These are phyloP conservation scores for Heteropelma amictum DNA, from an alignment of 2,888 invertebrate genomes.

Conservation along the genomic window DNA sequence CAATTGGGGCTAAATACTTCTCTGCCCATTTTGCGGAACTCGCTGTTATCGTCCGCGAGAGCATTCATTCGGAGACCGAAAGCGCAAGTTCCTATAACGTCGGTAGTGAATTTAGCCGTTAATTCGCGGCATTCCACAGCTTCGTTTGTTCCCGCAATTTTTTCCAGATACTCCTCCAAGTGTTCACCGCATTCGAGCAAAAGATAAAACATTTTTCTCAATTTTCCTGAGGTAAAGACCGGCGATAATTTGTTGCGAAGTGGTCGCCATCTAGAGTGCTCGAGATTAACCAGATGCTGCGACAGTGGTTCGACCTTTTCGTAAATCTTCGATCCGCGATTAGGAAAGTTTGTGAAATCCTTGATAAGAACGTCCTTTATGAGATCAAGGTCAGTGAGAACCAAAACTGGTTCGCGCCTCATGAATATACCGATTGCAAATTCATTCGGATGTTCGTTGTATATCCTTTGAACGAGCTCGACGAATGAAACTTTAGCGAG, in stretches of 20 bases:
- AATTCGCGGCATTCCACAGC: constrained; percentile 69
- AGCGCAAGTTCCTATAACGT: constrained; percentile 78
- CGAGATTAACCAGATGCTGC: constrained; percentile 73
- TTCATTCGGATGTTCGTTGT: constrained; percentile 54
- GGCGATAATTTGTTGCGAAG: constrained; percentile 77
- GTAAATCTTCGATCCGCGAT: constrained; percentile 56
- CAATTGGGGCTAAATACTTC: constrained; percentile 63
- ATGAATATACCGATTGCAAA: constrained; percentile 62
- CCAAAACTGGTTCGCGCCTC: constrained; percentile 57
- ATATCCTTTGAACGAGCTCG: constrained; percentile 68
- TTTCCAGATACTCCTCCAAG: constrained; percentile 68
- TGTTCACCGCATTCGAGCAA: constrained; percentile 72
- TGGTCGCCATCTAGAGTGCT: constrained; percentile 76
- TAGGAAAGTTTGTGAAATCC: constrained; percentile 63
- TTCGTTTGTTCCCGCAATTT: constrained; percentile 51
- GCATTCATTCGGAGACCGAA: constrained; percentile 78
- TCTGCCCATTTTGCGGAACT: constrained; percentile 75
- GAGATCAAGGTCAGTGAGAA: constrained; percentile 64
- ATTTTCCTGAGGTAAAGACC: constrained; percentile 78
- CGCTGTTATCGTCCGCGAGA: constrained; percentile 71
- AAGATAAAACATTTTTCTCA: constrained; percentile 78
- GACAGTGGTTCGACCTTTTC: constrained; percentile 71
- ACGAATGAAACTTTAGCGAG: constrained; percentile 69
- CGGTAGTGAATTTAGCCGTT: constrained; percentile 76
- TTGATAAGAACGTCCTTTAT: constrained; percentile 66